These are phyloP conservation scores for Mixornis gularis DNA, from an alignment of 2,113 vertebrate genomes.

Conservation along the genomic window DNA sequence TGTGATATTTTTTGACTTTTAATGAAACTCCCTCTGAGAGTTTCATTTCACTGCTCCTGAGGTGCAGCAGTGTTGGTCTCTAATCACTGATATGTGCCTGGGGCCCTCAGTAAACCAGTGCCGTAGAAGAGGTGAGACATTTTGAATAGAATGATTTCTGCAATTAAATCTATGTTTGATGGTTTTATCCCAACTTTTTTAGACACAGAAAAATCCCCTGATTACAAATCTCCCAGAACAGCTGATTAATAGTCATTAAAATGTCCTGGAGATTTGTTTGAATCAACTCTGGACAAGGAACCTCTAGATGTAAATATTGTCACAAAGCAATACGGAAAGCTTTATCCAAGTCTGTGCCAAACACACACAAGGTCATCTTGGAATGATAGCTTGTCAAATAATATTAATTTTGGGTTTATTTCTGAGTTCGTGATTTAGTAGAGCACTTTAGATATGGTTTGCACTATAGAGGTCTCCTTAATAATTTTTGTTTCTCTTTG, in stretches of 20 bases:
- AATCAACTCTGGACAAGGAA: neutral
- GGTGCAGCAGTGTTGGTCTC: neutral
- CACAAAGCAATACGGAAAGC: neutral
- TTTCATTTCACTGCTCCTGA: neutral
- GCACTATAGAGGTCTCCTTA: accelerated
- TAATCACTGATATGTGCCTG: accelerated
- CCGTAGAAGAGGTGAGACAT: neutral
- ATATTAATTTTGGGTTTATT: neutral
- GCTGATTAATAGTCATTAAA: neutral
- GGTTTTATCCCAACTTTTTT: neutral
- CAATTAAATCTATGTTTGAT: neutral
- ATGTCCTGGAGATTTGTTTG: neutral
- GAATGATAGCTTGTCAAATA: neutral
- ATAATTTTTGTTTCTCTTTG: neutral
- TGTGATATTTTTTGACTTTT: neutral
- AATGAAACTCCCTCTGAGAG: neutral
- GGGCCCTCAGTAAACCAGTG: neutral
- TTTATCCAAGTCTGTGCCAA: neutral
- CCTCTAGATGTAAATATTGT: neutral
- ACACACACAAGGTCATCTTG: neutral
- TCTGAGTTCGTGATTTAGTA: neutral
- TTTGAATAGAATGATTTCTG: neutral
- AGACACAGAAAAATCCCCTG: neutral
- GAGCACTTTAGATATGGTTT: neutral
- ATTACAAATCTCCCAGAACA: neutral